Evolutionary conservation across 1,140 invertebrate species (phyloP).

Genomic region (Temnothorax nylanderi): DNA sequence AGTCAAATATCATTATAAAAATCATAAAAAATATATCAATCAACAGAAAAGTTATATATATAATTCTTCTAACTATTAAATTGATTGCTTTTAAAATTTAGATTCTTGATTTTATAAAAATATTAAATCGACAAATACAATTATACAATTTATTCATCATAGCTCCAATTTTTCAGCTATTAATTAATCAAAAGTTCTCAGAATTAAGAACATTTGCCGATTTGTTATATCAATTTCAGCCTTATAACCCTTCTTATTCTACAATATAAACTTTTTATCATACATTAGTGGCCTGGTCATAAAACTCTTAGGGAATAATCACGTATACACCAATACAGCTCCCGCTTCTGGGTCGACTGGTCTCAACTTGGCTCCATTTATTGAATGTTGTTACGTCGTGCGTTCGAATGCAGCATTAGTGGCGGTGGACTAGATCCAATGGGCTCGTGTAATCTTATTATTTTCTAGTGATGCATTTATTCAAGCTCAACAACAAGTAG

Average conservation of each 20-base stretch:
- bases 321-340: conserved; percentile 20
- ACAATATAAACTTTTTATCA: not conserved
- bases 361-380: conserved; percentile 35
- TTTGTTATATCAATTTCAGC: not conserved
- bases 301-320: not conserved
- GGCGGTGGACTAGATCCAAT: conserved; percentile 82
- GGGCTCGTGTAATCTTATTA: conserved; percentile 88
- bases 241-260: not conserved
- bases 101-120: not conserved
- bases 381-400: conserved; percentile 52
- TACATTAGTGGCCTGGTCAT: too few relatives aligned
- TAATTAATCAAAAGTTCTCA: not conserved
- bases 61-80: not conserved
- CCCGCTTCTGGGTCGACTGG: conserved; percentile 19
- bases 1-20: not conserved
- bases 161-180: not conserved
- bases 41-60: not conserved
- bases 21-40: not conserved
- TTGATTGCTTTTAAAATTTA: not conserved
- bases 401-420: conserved; percentile 77
- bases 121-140: too few relatives aligned
- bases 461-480: conserved; percentile 97
- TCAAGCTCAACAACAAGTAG: conserved; percentile 96
- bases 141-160: not conserved
- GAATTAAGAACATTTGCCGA: not conserved